These are phyloP conservation scores for Xylota segnis DNA, from an alignment of 2,888 invertebrate species.

Conservation along the genomic window DNA sequence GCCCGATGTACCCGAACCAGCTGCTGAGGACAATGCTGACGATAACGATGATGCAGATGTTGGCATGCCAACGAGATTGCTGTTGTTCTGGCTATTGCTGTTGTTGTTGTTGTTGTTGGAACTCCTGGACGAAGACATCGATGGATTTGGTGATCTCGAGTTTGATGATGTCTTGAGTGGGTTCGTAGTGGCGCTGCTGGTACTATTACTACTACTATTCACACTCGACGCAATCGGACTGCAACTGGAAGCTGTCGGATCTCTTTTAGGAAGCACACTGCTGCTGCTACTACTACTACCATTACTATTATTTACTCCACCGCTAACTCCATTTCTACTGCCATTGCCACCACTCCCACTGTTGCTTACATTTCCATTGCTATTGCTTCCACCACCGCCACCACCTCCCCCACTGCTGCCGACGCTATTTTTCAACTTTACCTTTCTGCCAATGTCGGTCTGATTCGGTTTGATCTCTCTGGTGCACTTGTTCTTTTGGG, in stretches of 20 bases:
- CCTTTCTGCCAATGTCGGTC: conserved; percentile 94
- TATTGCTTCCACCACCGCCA: conserved; percentile 24
- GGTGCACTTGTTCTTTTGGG: conserved; percentile 97
- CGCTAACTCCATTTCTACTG: conserved; percentile 63
- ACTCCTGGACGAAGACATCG: conserved; percentile 76
- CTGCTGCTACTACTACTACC: conserved; percentile 58
- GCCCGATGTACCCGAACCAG: conserved; percentile 80
- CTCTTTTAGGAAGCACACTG: conserved; percentile 74
- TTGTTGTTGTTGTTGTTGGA: conserved; percentile 62
- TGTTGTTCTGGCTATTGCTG: conserved; percentile 62
- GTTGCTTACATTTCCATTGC: conserved; percentile 66
- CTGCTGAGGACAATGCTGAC: conserved; percentile 80
- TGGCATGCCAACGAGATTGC: conserved; percentile 78
- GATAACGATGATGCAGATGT: conserved; percentile 81
- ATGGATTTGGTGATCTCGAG: conserved; percentile 82
- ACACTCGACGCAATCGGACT: conserved; percentile 75
- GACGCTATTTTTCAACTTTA: conserved; percentile 88
- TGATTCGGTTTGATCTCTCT: conserved; percentile 97
- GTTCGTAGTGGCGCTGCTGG: conserved; percentile 23
- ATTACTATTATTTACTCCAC: conserved; percentile 62
- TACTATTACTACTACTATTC: conserved; percentile 79
- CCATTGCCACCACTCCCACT: conserved; percentile 56
- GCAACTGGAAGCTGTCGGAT: conserved; percentile 67
- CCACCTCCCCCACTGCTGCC: conserved; percentile 13
- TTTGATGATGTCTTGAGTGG: conserved; percentile 77